These are phyloP conservation scores for Syrrhaptes paradoxus DNA, from an alignment of 2,113 vertebrate genomes.

Conservation along the genomic window DNA sequence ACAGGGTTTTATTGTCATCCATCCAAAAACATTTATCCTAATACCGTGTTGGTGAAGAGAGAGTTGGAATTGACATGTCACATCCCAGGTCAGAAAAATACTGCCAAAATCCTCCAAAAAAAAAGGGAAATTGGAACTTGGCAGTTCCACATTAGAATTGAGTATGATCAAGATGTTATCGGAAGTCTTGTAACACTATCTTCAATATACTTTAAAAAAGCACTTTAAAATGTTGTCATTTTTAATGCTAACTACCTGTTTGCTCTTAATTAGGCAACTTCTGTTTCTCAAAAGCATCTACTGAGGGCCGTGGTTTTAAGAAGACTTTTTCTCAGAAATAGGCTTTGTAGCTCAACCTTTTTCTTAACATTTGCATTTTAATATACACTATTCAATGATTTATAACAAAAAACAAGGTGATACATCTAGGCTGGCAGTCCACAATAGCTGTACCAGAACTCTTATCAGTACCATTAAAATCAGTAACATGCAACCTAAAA, in stretches of 20 bases:
- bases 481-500: not conserved
- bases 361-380: not conserved
- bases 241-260: not conserved
- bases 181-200: not conserved
- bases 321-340: not conserved
- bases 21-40: not conserved
- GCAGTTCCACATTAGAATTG: not conserved
- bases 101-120: not conserved
- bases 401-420: not conserved
- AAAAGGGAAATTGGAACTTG: not conserved
- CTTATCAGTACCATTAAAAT: not conserved
- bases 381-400: not conserved
- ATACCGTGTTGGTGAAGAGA: not conserved
- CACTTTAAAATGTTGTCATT: not conserved
- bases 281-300: not conserved
- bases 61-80: not conserved
- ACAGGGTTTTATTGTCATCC: not conserved
- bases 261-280: not conserved
- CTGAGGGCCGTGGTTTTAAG: not conserved
- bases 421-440: not conserved
- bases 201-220: not conserved
- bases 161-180: not conserved
- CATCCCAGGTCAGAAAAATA: not conserved
- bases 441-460: not conserved
- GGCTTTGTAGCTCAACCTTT: not conserved